These are phyloP conservation scores for Saccopteryx leptura DNA, from an alignment of 2,113 vertebrate genomes.

Conservation along the genomic window DNA sequence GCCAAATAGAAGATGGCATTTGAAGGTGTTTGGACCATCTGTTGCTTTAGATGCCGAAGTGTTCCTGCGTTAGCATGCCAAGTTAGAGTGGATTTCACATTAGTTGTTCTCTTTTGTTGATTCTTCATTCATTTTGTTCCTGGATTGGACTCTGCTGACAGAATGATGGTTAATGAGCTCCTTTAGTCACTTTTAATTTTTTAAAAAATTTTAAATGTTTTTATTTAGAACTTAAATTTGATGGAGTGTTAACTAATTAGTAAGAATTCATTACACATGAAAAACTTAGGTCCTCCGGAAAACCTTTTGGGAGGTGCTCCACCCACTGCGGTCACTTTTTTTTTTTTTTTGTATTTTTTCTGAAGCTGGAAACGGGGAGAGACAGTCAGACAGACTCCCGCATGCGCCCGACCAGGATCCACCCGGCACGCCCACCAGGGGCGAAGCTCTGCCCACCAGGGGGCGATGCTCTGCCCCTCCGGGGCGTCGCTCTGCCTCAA, in stretches of 20 bases:
- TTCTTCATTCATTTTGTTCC: not conserved
- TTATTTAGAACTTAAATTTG: too few species aligned
- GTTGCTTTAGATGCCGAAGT: not conserved
- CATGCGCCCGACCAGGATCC: too few species aligned
- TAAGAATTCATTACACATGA: not conserved
- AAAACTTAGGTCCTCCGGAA: constrained; percentile 67
- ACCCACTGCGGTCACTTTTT: not conserved
- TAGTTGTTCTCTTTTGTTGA: not conserved
- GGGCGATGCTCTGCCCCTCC: too few species aligned
- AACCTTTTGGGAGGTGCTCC: constrained; percentile 30
- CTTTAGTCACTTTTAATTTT: not conserved
- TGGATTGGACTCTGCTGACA: not conserved
- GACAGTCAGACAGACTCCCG: too few species aligned
- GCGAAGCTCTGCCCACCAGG: too few species aligned
- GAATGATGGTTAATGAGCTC: not conserved
- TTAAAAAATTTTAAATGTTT: too few species aligned
- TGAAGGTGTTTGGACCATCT: not conserved
- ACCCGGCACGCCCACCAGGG: too few species aligned
- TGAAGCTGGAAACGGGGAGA: too few species aligned
- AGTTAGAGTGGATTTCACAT: not conserved
- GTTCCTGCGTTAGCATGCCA: not conserved
- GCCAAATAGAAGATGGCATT: not conserved
- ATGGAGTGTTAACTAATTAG: not conserved
- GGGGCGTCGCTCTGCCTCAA: too few species aligned
- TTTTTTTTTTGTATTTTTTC: too few species aligned